Conservation (phyloP, 2,113 vertebrate species). For the Leptobrachium ailaonicum region DNA sequence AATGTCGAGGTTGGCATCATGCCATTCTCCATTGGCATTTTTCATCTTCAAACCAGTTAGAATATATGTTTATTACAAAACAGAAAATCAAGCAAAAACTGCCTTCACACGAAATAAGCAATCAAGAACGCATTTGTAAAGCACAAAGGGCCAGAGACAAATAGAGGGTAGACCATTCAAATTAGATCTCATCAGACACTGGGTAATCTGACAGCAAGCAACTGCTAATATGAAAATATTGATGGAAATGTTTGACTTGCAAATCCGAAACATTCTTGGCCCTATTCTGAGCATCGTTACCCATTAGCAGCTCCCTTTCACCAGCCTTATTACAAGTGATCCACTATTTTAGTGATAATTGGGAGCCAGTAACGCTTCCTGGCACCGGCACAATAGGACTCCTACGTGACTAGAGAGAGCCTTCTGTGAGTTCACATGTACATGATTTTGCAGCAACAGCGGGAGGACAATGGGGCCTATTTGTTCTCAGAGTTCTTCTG, state of each 20-base stretch:
- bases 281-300: too few relatives aligned
- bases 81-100: conserved; percentile 36
- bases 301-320: too few relatives aligned
- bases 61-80: conserved; percentile 40
- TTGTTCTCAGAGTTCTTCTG: too few relatives aligned
- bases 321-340: too few relatives aligned
- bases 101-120: conserved; percentile 10
- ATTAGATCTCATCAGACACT: conserved; percentile 43
- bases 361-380: too few relatives aligned
- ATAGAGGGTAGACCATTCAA: conserved; percentile 38
- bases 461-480: too few relatives aligned
- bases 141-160: conserved; percentile 35
- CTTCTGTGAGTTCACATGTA: too few relatives aligned
- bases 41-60: conserved; percentile 44
- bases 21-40: conserved; percentile 16
- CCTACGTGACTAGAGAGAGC: too few relatives aligned
- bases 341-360: too few relatives aligned
- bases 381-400: too few relatives aligned
- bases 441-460: too few relatives aligned
- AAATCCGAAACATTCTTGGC: conserved; percentile 12
- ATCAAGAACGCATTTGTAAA: conserved; percentile 41
- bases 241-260: conserved; percentile 13
- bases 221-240: conserved; percentile 40
- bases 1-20: too few relatives aligned
- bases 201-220: conserved; percentile 44